Base-by-base conservation (phyloP, 1,140 invertebrate species). In the Neodiprion pinetum region DNA sequence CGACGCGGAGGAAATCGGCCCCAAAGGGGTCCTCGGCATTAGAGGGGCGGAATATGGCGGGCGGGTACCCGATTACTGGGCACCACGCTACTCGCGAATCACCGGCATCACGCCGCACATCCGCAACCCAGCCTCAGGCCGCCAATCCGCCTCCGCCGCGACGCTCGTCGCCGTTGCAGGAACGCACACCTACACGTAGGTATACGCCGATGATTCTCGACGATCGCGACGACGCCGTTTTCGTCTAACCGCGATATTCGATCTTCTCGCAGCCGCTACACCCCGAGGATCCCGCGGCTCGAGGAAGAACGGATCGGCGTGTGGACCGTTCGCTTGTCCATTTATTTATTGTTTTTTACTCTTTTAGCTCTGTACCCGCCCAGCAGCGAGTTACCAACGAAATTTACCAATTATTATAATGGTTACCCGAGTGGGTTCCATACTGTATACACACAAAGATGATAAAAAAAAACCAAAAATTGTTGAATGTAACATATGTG, bases 91-190 rank as follows among this genome's bases (percentile, higher is more conserved):
- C 28, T 40, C 86, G 83, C 87, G 87, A 88, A 88, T 88, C 87
- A 87, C 83, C 86, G 86, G 84, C 85, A 88, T 89, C 87, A 85
- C 85, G 84, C 86, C 85, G 83, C 81, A 83, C 82, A 88, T 88
- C 85, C 85, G 83, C 82, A 86, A 87, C 83, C 84, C 82, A 79
- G 87, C 88, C 87, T 76, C 80, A 88, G 88, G 88, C 88, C 83
- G 79, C 88, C 88, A 89, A 88, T 89, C 87, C 86, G 85, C 86
- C 85, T 70, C 17, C 48, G 68, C 23, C 14, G 68, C 48, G 68
- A 48, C 68, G 48, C 23, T 28, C 68, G 28, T 70, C 48, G 12
- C 9, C 68, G 14, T n/a, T n/a, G 0, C 7, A n/a, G 65, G n/a
- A 3, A n/a, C 65, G 21, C n/a, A 21, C n/a, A 66, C 14, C 68